Evolutionary conservation across 37 sponge, comb jelly and placozoan genomes (phyloP).

Genomic region (Spongilla lacustris): DNA sequence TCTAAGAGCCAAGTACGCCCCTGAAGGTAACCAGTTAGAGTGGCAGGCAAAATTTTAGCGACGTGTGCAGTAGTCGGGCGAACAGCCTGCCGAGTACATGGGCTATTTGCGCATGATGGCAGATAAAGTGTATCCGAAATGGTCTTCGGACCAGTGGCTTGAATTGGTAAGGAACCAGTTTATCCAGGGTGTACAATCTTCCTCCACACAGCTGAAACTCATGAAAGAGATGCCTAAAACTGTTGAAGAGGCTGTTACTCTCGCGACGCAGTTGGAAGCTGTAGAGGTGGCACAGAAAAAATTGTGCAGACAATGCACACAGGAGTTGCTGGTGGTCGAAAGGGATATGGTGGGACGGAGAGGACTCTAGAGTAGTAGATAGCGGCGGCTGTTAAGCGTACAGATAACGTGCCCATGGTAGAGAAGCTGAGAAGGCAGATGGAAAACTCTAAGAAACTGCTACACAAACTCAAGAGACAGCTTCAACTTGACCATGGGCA

Average conservation of each 20-base stretch:
- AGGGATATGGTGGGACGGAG: background rate
- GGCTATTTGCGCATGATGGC: background rate
- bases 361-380: background rate
- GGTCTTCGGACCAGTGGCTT: background rate
- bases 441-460: constrained; percentile 2
- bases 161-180: background rate
- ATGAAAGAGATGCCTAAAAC: constrained; percentile 25
- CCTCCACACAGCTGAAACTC: constrained; percentile 17
- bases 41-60: background rate
- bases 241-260: constrained; percentile 12
- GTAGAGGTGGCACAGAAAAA: constrained; percentile 15
- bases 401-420: background rate
- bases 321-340: background rate
- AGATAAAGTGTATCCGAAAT: background rate
- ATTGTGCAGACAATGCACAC: background rate
- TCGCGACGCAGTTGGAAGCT: constrained; percentile 1
- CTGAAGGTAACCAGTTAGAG: background rate
- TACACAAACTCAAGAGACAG: background rate
- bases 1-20: background rate
- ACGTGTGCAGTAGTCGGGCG: background rate
- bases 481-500: background rate
- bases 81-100: background rate
- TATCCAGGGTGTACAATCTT: background rate
- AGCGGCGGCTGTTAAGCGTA: background rate
- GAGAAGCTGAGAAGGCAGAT: constrained; percentile 4